Evolutionary conservation across 2,888 invertebrate genomes (phyloP).

Genomic region (Notodonta ziczac): DNA sequence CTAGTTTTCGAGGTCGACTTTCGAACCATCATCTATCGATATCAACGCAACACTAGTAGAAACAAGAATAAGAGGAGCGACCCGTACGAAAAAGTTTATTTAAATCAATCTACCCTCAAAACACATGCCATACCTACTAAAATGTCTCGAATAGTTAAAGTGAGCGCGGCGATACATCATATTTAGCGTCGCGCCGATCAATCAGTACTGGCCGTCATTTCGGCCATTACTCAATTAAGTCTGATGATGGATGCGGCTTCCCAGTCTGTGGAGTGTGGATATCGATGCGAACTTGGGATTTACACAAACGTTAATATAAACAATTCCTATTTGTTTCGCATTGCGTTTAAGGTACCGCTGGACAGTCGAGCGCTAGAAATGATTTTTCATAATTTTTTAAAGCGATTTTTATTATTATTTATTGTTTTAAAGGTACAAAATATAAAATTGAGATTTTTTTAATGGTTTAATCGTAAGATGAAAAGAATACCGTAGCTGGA

Average conservation of each 20-base stretch:
- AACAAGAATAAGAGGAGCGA: too few species aligned
- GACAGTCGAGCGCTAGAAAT: too few species aligned
- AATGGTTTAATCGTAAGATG: too few species aligned
- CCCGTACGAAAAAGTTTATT: too few species aligned
- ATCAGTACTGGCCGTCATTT: conserved; percentile 51
- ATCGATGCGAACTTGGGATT: conserved; percentile 3
- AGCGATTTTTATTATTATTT: too few species aligned
- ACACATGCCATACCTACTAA: neutral
- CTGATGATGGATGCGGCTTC: conserved; percentile 55
- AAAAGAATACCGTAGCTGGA: too few species aligned
- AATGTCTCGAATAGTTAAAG: neutral
- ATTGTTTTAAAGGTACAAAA: too few species aligned
- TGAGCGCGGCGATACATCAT: conserved; percentile 38
- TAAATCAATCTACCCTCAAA: neutral
- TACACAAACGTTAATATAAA: neutral
- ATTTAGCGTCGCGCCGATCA: conserved; percentile 50
- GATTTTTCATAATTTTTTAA: too few species aligned
- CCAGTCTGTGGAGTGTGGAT: conserved; percentile 9
- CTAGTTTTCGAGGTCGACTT: too few species aligned
- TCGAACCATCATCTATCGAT: too few species aligned
- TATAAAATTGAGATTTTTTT: too few species aligned
- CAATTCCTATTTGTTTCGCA: neutral
- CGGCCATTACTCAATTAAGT: conserved; percentile 69
- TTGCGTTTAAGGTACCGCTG: neutral
- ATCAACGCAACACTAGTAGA: too few species aligned